phyloP scores from a whole-genome alignment of 2,113 vertebrate species.

The Oryzias curvinotus region DNA sequence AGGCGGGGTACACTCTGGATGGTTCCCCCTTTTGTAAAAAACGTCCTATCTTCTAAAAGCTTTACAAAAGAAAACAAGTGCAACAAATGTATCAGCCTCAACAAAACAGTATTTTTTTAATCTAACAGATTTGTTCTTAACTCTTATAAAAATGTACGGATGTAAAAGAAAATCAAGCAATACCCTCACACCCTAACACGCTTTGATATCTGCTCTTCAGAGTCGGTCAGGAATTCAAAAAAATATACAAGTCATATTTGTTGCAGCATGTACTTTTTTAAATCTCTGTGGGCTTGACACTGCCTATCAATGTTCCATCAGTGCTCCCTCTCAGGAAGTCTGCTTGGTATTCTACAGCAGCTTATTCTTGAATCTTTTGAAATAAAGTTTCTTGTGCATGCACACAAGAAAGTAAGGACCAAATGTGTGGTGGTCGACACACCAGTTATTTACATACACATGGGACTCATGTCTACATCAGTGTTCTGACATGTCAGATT shows the following conservation, averaged over 20 bases:
- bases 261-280: conserved; percentile 49
- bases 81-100: conserved; percentile 13
- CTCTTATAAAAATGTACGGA: conserved; percentile 34
- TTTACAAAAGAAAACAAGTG: conserved; percentile 30
- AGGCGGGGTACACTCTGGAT: too few relatives aligned
- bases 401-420: conserved; percentile 25
- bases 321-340: conserved; percentile 37
- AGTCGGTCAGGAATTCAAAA: conserved; percentile 42
- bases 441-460: neutral
- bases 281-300: conserved; percentile 61
- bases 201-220: conserved; percentile 41
- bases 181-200: conserved; percentile 30
- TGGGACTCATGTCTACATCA: too few relatives aligned
- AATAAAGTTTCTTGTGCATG: conserved; percentile 39
- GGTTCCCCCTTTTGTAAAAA: too few relatives aligned
- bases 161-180: conserved; percentile 33
- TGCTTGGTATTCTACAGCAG: conserved; percentile 44
- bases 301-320: conserved; percentile 45
- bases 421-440: neutral
- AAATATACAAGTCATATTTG: conserved; percentile 48
- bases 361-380: conserved; percentile 47
- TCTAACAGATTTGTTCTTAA: conserved; percentile 5
- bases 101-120: neutral
- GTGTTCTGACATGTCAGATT: too few relatives aligned
- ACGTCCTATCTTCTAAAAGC: too few relatives aligned